Base-by-base conservation (phyloP, 2,888 invertebrate species). In the Erebia aethiops region DNA sequence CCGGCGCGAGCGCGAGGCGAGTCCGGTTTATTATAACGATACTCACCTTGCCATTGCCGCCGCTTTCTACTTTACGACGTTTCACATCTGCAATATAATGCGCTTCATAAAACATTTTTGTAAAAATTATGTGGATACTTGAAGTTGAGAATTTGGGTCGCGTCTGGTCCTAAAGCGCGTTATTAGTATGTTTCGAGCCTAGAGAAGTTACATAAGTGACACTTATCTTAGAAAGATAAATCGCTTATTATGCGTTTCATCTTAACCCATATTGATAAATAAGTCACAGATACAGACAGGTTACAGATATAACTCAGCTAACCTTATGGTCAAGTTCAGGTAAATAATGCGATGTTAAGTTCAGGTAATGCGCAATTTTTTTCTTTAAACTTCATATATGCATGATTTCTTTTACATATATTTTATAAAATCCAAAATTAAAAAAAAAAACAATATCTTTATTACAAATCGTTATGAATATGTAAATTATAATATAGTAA, bases 41-140 rank as follows among this genome's bases (percentile, higher is more conserved):
- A 96, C 96, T 95, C 95, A 97, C 97, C 97, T 97, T 97, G 94
- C 96, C 95, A 88, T 95, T 95, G 84, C 90, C 86, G 91, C 95
- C 94, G 89, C 92, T 94, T 89, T 97, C 97, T 92, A 97, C 88
- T 95, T 97, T 97, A 94, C 97, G 96, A 91, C 97, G 95, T 94
- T 97, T 97, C 82, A 95, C 94, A 91, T 97, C 97, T 96, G 93
- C 26, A 82, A 90, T 77, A 76, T 79, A 72, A 65, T 46, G 69
- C 61, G 46, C 13, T 43, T 16, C n/a, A 35, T 67, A 9, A 16
- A 46, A 13, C 46, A 46, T 46, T 46, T 13, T 13, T 46, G 46
- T 46, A 11, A 46, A 11, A 43, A 46, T 46, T 1, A 46, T 2
- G 2, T 46, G 11, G 11, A 9, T 13, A 46, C 11, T 11, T 43